Evolutionary conservation across 2,113 vertebrate species (phyloP), one percentile per base, ranked within the genome.

Genomic region (Euleptes europaea): DNA sequence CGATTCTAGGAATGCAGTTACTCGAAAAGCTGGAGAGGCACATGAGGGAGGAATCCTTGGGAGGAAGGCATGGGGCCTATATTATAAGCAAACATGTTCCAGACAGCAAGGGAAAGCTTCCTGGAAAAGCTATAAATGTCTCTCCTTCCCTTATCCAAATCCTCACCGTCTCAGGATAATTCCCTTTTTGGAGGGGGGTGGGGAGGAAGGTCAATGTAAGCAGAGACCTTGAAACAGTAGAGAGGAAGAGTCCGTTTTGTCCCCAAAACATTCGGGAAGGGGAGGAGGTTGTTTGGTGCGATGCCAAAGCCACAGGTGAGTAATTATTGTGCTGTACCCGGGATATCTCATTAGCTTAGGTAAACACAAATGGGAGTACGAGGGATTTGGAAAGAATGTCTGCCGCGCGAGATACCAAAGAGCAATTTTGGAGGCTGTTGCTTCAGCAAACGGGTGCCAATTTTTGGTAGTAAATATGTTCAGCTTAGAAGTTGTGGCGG

Each of bases 231-330:
- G 78, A 54, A 74, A 83, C 84, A 33, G 31, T 72, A 66, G 67
- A 44, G 76, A 71, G 51, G 76, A 33, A 71, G 28, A 83, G 66
- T 65, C 74, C 63, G 19, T 65, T 71, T 49, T 83, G 66, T 78
- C 44, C 74, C 54, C 74, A 78, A 78, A 49, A 40, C 33, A 66
- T 42, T 63, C 54, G 57, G 44, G 57, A 67, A 83, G 81, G 38
- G 76, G 38, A 44, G n/a, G 40, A 78, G 80, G 69, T 83, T 65
- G 75, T 26, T 83, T 83, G 69, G 75, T 33, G 14, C 33, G 15
- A 49, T 65, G 57, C 74, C 75, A 73, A 78, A 80, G 77, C 77
- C 84, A 85, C 84, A 85, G 84, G 77, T 85, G 84, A 87, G 85
- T 54, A 71, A 82, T 83, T 51, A 65, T 82, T 87, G 80, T 70